Evolutionary conservation across 2,888 invertebrate genomes (phyloP).

Genomic region (Drosophila suboccidentalis): DNA sequence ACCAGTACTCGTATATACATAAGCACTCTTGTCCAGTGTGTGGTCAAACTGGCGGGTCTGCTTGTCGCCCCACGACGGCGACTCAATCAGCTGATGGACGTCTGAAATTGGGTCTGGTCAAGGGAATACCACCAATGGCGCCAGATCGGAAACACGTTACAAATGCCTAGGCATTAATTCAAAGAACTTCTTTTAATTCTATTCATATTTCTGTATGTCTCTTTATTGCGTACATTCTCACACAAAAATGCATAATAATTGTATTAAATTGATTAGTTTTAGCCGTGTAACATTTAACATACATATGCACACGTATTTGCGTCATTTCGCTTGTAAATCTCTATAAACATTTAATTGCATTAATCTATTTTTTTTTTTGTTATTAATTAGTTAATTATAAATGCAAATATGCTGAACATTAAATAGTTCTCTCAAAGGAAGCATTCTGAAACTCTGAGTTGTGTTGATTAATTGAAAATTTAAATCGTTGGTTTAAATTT

Average conservation of each 20-base stretch:
- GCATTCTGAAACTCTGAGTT: slow-evolving; percentile 22
- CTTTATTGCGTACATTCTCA: slow-evolving; percentile 16
- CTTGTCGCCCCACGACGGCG: slow-evolving; percentile 58
- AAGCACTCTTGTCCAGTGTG: too few relatives aligned
- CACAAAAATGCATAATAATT: slow-evolving; percentile 28
- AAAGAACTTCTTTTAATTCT: slow-evolving; percentile 24
- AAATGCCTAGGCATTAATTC: not conserved
- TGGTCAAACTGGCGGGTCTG: slow-evolving; percentile 56
- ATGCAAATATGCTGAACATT: slow-evolving; percentile 8
- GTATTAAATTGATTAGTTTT: slow-evolving; percentile 29
- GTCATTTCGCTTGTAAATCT: slow-evolving; percentile 30
- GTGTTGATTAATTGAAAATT: slow-evolving; percentile 1
- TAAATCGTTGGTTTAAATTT: slow-evolving; percentile 2
- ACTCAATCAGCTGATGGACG: slow-evolving; percentile 64
- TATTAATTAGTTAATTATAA: not conserved
- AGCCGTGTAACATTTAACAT: slow-evolving; percentile 22
- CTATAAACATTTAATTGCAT: slow-evolving; percentile 14
- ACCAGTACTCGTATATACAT: slow-evolving; percentile 7
- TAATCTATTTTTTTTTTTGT: not conserved
- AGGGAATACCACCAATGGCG: slow-evolving; percentile 36
- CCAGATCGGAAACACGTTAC: slow-evolving; percentile 10
- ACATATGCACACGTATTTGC: slow-evolving; percentile 18
- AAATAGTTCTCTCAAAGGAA: not conserved
- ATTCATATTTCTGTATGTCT: slow-evolving; percentile 35
- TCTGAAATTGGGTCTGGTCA: slow-evolving; percentile 30